These are phyloP conservation scores for Corythucha ciliata DNA, from an alignment of 2,888 invertebrate genomes.

Conservation along the genomic window DNA sequence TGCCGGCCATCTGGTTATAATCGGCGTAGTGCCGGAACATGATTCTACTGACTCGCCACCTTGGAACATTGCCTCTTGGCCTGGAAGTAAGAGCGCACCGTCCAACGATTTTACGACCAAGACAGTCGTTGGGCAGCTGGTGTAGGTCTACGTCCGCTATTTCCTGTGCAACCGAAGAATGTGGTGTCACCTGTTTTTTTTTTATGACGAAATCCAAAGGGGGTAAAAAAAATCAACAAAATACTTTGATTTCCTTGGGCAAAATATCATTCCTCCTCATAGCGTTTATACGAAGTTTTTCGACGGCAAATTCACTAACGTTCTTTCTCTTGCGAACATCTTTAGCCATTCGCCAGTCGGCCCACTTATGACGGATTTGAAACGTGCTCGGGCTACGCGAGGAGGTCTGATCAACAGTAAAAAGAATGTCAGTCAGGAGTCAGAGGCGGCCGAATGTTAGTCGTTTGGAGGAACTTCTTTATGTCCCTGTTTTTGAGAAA, in stretches of 20 bases:
- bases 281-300: slow-evolving; percentile 70
- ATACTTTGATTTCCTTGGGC: slow-evolving; percentile 60
- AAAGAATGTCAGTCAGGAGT: too few relatives aligned
- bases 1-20: slow-evolving; percentile 83
- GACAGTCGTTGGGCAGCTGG: slow-evolving; percentile 66
- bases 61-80: slow-evolving; percentile 64
- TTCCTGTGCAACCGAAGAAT: slow-evolving; percentile 51
- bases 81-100: slow-evolving; percentile 87
- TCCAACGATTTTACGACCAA: slow-evolving; percentile 51
- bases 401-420: too few relatives aligned
- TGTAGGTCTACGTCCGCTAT: slow-evolving; percentile 63
- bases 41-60: slow-evolving; percentile 83
- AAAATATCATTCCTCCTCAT: slow-evolving; percentile 76
- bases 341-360: slow-evolving; percentile 72
- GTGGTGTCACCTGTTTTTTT: too few relatives aligned
- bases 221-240: too few relatives aligned
- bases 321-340: slow-evolving; percentile 75
- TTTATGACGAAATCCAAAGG: too few relatives aligned
- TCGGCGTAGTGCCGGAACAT: slow-evolving; percentile 86
- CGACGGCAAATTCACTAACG: slow-evolving; percentile 62
- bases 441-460: too few relatives aligned
- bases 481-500: too few relatives aligned
- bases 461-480: too few relatives aligned
- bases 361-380: slow-evolving; percentile 66
- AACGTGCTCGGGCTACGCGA: too few relatives aligned